Percentiles rank a stretch among this genome's conserved stretches.
These are phyloP conservation scores for Euzophera pinguis DNA, from an alignment of 2,888 invertebrate species.

Conservation along the genomic window DNA sequence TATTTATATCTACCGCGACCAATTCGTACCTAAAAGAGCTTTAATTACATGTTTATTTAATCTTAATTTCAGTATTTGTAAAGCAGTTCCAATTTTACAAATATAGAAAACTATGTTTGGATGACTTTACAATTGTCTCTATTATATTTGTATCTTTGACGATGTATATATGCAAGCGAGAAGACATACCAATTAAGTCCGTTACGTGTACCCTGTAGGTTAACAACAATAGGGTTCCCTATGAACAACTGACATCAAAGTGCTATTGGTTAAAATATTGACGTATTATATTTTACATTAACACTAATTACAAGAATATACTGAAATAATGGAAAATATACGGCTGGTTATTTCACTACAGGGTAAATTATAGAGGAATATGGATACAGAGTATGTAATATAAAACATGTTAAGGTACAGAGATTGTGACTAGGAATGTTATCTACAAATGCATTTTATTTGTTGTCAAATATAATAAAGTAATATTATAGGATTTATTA, in stretches of 20 bases:
- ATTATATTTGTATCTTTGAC: not conserved
- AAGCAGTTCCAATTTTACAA: slow-evolving; percentile 44
- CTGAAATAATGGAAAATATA: not conserved
- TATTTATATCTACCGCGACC: slow-evolving; percentile 19
- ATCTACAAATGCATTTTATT: slow-evolving; percentile 40
- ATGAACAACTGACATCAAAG: not conserved
- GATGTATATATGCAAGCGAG: not conserved
- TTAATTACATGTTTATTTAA: slow-evolving; percentile 16
- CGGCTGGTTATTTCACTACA: not conserved
- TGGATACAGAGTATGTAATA: slow-evolving; percentile 12
- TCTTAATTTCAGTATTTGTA: slow-evolving; percentile 27
- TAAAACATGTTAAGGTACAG: slow-evolving; percentile 3
- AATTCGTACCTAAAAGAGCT: slow-evolving; percentile 16
- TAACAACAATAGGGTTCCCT: slow-evolving; percentile 1
- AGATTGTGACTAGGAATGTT: slow-evolving; percentile 49
- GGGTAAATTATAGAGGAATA: not conserved
- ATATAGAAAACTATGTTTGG: slow-evolving; percentile 52
- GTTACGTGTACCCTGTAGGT: slow-evolving; percentile 17
- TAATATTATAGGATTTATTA: not conserved
- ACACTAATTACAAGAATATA: not conserved
- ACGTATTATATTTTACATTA: not conserved
- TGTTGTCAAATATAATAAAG: not conserved
- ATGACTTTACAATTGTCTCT: slow-evolving; percentile 18
- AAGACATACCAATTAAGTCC: slow-evolving; percentile 10
- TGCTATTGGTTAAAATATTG: not conserved